phyloP scores from a whole-genome alignment of 2,888 invertebrate species.

The Allacma fusca region DNA sequence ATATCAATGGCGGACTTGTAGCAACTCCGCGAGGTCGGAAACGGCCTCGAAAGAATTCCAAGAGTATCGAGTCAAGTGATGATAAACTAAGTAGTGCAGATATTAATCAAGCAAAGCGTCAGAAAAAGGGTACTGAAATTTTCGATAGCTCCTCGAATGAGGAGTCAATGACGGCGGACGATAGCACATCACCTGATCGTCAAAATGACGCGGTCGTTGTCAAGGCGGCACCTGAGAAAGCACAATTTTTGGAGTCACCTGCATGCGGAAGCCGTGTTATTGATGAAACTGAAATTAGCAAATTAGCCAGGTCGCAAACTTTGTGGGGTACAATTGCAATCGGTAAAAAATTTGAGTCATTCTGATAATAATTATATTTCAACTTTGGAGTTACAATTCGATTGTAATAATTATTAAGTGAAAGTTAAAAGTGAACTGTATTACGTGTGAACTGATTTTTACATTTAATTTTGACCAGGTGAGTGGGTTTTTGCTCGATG shows the following conservation, averaged over 20 bases:
- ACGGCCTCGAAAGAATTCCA: slow-evolving; percentile 22
- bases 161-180: not conserved
- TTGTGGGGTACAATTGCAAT: slow-evolving; percentile 40
- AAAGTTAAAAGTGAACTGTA: too few species aligned
- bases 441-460: not conserved
- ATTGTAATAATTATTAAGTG: too few species aligned
- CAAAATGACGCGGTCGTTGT: not conserved
- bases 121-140: slow-evolving; percentile 4
- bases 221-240: not conserved
- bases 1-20: not conserved
- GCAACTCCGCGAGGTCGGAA: slow-evolving; percentile 17
- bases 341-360: too few species aligned
- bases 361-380: too few species aligned
- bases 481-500: slow-evolving; percentile 71
- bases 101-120: slow-evolving; percentile 27
- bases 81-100: not conserved
- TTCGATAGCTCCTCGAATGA: slow-evolving; percentile 33
- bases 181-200: not conserved
- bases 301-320: slow-evolving; percentile 23
- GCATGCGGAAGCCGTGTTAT: slow-evolving; percentile 30
- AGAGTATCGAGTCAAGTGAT: slow-evolving; percentile 16
- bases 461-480: too few species aligned
- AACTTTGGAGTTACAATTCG: too few species aligned
- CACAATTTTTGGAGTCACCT: slow-evolving; percentile 5
- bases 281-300: not conserved